Percentiles rank a stretch among this genome's conserved stretches.
Evolutionary conservation across 2,113 vertebrate species (phyloP).

Genomic region (human): GRCh38 chr17:18646501-18647000

Average conservation of each 20-base stretch:
- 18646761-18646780: not conserved
- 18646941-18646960: not conserved
- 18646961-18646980: not conserved
- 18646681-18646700: not conserved
- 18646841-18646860: not conserved
- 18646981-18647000: not conserved
- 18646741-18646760: not conserved
- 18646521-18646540: not conserved
- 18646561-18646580: not conserved
- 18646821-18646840: not conserved
- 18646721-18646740: not conserved
- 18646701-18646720: not conserved
- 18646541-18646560: not conserved
- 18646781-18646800: not conserved
- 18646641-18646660: not conserved
- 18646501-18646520: not conserved
- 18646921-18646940: not conserved
- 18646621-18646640: not conserved
- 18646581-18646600: not conserved
- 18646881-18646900: not conserved
- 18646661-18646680: not conserved
- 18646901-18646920: not conserved
- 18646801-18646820: not conserved
- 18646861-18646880: not conserved
- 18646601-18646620: not conserved